A percentile compares a stretch with the other conserved stretches of the same genome.
Conservation (phyloP, 2,888 invertebrate genomes). For the Andricus quercusramuli region DNA sequence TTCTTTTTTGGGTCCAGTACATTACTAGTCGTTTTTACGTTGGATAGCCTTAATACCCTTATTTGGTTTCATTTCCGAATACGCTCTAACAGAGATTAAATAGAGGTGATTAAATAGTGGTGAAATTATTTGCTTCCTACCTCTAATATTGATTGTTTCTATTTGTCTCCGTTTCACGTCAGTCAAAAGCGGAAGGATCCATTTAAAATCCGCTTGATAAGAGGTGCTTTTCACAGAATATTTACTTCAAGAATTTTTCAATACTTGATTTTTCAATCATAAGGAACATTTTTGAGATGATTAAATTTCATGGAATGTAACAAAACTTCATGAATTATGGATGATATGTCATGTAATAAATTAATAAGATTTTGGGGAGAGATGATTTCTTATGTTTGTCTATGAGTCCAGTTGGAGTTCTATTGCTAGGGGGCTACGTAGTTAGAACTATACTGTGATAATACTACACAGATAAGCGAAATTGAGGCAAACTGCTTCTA, state of each 20-base stretch:
- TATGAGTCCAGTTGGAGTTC: too few relatives aligned
- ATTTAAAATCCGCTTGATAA: slow-evolving; percentile 8
- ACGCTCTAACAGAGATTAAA: background rate
- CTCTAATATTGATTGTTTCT: slow-evolving; percentile 20
- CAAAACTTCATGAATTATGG: too few relatives aligned
- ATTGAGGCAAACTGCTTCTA: background rate
- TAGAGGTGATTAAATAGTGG: slow-evolving; percentile 15
- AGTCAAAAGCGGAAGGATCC: background rate
- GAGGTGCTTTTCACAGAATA: background rate
- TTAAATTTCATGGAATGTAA: too few relatives aligned
- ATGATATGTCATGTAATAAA: too few relatives aligned
- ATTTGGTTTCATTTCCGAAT: background rate
- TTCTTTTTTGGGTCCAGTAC: background rate
- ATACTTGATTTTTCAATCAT: too few relatives aligned
- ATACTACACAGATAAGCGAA: slow-evolving; percentile 4
- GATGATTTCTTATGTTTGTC: background rate
- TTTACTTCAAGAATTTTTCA: too few relatives aligned
- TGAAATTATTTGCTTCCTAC: slow-evolving; percentile 15
- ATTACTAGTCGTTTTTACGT: background rate
- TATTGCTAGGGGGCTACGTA: too few relatives aligned
- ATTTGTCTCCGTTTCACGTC: slow-evolving; percentile 1
- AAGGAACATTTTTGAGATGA: too few relatives aligned
- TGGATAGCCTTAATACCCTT: background rate
- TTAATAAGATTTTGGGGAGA: background rate
- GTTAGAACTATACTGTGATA: background rate